Conservation (phyloP, 2,888 invertebrate species). For the Liposcelis brunnea region DNA sequence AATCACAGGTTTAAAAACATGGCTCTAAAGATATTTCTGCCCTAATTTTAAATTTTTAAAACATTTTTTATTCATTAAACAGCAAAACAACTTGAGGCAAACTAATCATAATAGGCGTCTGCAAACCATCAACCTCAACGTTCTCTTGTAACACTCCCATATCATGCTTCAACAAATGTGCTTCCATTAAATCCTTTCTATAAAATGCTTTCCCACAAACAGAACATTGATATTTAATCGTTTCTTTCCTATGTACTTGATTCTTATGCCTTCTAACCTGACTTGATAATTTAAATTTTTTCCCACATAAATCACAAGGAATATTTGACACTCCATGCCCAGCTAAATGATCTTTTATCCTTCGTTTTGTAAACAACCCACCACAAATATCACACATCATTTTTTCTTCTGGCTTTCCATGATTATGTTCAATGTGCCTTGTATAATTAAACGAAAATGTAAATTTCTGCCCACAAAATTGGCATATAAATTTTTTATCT, state of each 20-base stretch:
- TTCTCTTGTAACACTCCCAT: too few species aligned
- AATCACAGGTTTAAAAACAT: too few species aligned
- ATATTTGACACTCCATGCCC: background rate
- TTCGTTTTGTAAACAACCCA: background rate
- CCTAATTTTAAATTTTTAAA: too few species aligned
- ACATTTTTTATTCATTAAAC: too few species aligned
- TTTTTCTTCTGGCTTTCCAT: background rate
- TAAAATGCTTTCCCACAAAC: too few species aligned
- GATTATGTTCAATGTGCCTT: background rate
- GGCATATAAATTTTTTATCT: slow-evolving; percentile 1
- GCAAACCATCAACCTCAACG: too few species aligned
- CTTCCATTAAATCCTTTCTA: too few species aligned
- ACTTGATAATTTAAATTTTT: background rate
- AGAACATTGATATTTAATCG: too few species aligned
- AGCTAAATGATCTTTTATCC: slow-evolving; percentile 6
- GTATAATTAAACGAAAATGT: slow-evolving; percentile 1
- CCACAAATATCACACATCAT: background rate
- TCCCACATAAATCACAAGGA: slow-evolving; percentile 4
- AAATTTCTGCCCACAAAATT: slow-evolving; percentile 3
- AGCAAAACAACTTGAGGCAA: too few species aligned
- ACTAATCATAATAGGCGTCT: too few species aligned
- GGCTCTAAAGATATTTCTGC: too few species aligned
- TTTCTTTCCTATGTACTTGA: background rate
- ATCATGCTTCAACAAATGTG: too few species aligned
- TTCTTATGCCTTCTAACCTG: background rate